A percentile compares a stretch with the other conserved stretches of the same genome.
Conservation (phyloP, 2,113 vertebrate genomes). For the Bagarius yarrelli region DNA sequence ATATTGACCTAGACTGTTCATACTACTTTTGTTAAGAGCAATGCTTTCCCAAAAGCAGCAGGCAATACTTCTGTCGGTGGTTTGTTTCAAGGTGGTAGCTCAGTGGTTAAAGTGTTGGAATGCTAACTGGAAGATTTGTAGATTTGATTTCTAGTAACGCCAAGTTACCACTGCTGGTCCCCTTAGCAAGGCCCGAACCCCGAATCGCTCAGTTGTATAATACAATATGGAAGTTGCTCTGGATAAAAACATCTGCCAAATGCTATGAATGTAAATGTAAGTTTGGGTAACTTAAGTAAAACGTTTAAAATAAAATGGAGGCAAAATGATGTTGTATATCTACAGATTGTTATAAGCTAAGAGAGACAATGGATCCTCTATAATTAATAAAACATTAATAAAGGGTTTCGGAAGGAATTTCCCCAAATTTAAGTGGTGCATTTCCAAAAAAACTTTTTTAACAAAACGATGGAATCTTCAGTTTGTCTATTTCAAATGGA, state of each 20-base stretch:
- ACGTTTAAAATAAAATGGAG: too few species aligned
- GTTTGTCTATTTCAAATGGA: not conserved
- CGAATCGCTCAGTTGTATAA: too few species aligned
- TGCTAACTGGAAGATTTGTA: too few species aligned
- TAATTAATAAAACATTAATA: too few species aligned
- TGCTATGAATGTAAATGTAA: too few species aligned
- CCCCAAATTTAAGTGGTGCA: not conserved
- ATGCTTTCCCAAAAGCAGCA: not conserved
- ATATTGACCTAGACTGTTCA: slow-evolving; percentile 12
- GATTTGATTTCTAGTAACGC: too few species aligned
- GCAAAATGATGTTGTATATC: not conserved
- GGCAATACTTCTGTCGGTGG: not conserved
- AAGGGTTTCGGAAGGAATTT: not conserved
- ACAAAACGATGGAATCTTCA: not conserved
- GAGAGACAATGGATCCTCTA: not conserved
- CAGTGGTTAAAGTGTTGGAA: too few species aligned
- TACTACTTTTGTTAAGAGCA: not conserved
- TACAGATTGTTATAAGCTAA: not conserved
- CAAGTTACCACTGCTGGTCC: too few species aligned
- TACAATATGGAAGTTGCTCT: too few species aligned
- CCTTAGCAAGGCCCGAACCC: too few species aligned
- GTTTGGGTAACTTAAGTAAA: too few species aligned
- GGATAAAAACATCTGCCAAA: too few species aligned
- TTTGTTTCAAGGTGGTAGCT: not conserved
- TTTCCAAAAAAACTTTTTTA: not conserved